Conservation (phyloP, 2,888 invertebrate genomes). For the Cerceris rybyensis region DNA sequence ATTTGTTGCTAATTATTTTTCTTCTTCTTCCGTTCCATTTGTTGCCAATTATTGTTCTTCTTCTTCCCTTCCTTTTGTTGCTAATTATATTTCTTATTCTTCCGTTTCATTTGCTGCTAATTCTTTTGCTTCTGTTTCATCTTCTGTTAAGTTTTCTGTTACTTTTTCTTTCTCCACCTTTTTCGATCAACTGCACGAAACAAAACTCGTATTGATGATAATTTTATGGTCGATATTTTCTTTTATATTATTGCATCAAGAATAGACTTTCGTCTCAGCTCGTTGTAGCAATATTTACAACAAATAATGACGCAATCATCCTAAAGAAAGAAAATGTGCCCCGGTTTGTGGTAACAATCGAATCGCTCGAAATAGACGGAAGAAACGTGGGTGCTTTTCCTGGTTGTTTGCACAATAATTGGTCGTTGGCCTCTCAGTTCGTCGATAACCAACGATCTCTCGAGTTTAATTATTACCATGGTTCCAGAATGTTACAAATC, state of each 20-base stretch:
- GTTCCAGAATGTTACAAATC: too few relatives aligned
- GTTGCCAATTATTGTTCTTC: too few relatives aligned
- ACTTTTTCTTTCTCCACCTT: too few relatives aligned
- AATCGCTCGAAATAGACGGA: slow-evolving; percentile 41
- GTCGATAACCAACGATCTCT: too few relatives aligned
- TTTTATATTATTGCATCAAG: slow-evolving; percentile 38
- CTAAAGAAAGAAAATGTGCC: slow-evolving; percentile 57
- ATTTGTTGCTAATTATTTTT: too few relatives aligned
- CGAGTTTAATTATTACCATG: too few relatives aligned
- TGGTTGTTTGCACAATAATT: slow-evolving; percentile 22
- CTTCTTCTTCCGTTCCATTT: too few relatives aligned
- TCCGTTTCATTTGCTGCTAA: too few relatives aligned
- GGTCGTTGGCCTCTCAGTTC: background rate
- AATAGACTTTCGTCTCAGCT: slow-evolving; percentile 31
- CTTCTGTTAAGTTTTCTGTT: too few relatives aligned
- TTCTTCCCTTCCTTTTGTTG: too few relatives aligned
- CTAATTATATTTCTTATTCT: too few relatives aligned
- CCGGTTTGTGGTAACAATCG: slow-evolving; percentile 51
- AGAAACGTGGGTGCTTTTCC: slow-evolving; percentile 1
- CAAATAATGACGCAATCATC: slow-evolving; percentile 53
- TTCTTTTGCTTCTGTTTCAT: too few relatives aligned
- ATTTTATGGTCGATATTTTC: slow-evolving; percentile 44
- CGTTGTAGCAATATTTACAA: slow-evolving; percentile 41
- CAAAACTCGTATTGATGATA: slow-evolving; percentile 11
- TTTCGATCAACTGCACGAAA: background rate